Conservation (phyloP, 2,113 vertebrate genomes). For the Rattus rattus region DNA sequence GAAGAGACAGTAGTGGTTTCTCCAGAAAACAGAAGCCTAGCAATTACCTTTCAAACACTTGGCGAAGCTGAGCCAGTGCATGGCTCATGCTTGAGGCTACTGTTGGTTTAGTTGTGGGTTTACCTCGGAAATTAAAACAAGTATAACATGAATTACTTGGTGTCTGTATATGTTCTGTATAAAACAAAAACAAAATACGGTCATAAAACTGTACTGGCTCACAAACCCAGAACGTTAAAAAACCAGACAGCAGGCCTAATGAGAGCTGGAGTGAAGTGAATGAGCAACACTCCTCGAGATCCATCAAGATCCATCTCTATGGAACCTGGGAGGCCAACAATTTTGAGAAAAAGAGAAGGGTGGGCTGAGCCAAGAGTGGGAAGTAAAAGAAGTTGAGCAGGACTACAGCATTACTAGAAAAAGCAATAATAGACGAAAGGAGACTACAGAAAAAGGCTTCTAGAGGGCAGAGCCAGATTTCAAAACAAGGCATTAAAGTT, state of each 20-base stretch:
- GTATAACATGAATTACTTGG: not conserved
- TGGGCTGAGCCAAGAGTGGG: not conserved
- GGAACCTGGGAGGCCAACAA: not conserved
- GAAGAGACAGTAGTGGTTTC: not conserved
- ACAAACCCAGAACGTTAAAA: not conserved
- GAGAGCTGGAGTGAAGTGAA: not conserved
- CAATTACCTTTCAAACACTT: not conserved
- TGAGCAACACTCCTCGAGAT: not conserved
- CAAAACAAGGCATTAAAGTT: not conserved
- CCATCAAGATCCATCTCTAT: not conserved
- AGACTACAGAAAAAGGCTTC: not conserved
- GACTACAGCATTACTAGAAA: not conserved
- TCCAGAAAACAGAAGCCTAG: not conserved
- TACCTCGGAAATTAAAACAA: slow-evolving; percentile 6
- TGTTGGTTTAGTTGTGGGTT: not conserved
- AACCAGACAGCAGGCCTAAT: not conserved
- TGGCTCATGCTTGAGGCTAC: not conserved
- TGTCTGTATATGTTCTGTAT: not conserved
- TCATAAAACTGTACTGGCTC: slow-evolving; percentile 22
- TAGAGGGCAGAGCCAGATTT: not conserved
- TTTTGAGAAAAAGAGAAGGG: not conserved
- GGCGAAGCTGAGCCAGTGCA: not conserved
- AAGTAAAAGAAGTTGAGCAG: not conserved
- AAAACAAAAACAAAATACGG: slow-evolving; percentile 33
- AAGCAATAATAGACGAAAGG: not conserved